A percentile compares a stretch with the other conserved stretches of the same genome.
Conservation (phyloP, 2,888 invertebrate species). For the Acanthoscelides obtectus region DNA sequence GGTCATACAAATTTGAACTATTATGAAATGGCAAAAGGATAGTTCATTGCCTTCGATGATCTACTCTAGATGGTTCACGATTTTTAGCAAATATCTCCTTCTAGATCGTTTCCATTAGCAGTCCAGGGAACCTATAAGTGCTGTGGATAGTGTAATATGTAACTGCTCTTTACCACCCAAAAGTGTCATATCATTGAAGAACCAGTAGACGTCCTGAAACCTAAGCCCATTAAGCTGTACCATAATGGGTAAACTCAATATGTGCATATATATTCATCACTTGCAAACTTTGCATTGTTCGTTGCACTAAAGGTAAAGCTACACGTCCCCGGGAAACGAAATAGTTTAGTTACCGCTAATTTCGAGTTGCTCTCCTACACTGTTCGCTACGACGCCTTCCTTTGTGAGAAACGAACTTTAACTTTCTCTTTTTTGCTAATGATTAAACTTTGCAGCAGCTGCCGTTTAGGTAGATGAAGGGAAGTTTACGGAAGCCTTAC, state of each 20-base stretch:
- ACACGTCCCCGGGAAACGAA: neutral
- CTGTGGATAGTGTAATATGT: no score
- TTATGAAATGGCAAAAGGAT: no score
- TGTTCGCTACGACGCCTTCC: neutral
- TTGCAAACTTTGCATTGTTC: neutral
- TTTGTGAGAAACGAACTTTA: neutral
- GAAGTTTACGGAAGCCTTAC: neutral
- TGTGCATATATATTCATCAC: neutral
- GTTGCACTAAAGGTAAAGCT: neutral
- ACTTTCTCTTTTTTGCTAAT: neutral
- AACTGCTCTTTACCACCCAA: no score
- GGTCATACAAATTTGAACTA: no score
- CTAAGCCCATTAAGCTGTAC: no score
- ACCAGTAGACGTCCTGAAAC: no score
- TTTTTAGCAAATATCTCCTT: no score
- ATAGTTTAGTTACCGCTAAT: neutral
- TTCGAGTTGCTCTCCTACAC: neutral
- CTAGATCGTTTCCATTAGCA: no score
- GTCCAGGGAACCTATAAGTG: no score
- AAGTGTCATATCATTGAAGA: no score
- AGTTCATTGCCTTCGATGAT: no score
- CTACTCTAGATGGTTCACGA: no score
- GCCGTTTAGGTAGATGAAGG: neutral
- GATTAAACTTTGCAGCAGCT: neutral
- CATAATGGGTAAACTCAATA: neutral